phyloP scores from a whole-genome alignment of 37 sponge, comb jelly and placozoan genomes.

The Bolinopsis microptera region DNA sequence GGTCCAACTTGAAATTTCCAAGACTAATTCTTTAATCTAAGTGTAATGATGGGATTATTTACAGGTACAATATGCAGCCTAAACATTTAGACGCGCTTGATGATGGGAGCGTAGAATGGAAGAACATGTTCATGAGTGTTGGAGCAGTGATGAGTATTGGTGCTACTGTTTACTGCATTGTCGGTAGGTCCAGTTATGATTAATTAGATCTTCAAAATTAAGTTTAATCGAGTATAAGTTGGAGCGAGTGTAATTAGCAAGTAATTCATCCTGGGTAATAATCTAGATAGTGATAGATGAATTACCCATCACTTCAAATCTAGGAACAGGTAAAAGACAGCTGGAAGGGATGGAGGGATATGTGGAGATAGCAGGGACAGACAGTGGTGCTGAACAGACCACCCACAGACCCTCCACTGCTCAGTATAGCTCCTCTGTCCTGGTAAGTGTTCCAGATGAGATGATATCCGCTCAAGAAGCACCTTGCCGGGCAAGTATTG shows the following conservation, averaged over 20 bases:
- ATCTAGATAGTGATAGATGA: no score
- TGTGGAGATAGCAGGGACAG: not conserved
- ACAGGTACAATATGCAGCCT: not conserved
- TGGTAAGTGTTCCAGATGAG: no score
- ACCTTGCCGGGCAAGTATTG: no score
- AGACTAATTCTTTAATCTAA: no score
- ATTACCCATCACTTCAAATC: not conserved
- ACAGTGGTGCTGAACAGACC: not conserved
- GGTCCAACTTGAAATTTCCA: no score
- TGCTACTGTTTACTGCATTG: not conserved
- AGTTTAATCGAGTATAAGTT: no score
- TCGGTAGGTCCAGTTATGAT: not conserved
- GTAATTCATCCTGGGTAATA: no score
- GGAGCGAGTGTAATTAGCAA: no score
- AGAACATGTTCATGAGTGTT: not conserved
- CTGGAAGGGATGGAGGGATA: not conserved
- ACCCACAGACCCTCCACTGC: not conserved
- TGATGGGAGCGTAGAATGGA: not conserved
- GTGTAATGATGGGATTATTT: no score
- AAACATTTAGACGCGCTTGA: not conserved
- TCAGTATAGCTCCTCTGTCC: no score
- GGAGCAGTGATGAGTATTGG: conserved; percentile 19
- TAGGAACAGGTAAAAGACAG: not conserved
- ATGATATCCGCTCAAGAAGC: no score
- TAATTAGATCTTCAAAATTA: no score